Conservation (phyloP, 1,140 invertebrate species). For the Drosophila triauraria region DNA sequence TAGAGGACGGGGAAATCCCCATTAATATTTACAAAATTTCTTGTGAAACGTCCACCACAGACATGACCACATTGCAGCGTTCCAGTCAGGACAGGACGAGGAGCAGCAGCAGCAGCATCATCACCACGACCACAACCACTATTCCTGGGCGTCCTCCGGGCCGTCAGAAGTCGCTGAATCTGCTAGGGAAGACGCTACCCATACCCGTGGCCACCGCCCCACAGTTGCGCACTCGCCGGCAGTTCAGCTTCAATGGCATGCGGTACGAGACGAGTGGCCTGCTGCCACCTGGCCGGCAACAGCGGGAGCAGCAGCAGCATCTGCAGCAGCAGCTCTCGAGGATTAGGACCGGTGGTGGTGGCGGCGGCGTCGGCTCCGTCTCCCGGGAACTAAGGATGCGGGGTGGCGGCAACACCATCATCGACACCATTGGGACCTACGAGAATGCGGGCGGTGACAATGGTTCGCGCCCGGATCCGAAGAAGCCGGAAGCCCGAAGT, state of each 20-base stretch:
- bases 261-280: constrained; percentile 42
- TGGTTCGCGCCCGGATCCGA: neutral
- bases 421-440: neutral
- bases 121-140: neutral
- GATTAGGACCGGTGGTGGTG: neutral
- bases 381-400: neutral
- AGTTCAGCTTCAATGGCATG: constrained; percentile 59
- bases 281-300: neutral
- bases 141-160: neutral
- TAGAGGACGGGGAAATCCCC: neutral
- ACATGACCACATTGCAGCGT: neutral
- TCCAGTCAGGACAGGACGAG: neutral
- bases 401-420: neutral
- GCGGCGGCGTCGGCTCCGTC: too few species aligned
- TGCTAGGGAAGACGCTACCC: constrained; percentile 47
- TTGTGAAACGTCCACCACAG: neutral
- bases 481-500: neutral
- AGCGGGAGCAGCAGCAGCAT: neutral
- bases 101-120: neutral
- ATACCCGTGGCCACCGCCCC: constrained; percentile 38
- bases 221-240: constrained; percentile 42
- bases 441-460: constrained; percentile 26
- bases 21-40: neutral
- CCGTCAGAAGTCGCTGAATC: constrained; percentile 12
- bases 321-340: neutral